Evolutionary conservation across 2,797 vertebrate species (phyloP).

Genomic region (Lates japonicus): DNA sequence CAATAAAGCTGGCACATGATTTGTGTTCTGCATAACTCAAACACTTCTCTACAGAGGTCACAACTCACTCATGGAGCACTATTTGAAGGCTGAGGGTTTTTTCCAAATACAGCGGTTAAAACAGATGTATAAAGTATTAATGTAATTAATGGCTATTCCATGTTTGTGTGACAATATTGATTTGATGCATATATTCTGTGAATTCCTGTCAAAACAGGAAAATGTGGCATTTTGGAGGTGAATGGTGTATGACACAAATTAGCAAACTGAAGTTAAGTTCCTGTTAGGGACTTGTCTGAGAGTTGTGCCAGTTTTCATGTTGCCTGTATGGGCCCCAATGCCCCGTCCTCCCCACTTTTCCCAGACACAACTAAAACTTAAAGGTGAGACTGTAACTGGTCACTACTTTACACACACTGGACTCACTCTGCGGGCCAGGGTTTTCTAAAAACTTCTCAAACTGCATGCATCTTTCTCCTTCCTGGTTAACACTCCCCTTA

Average conservation of each 20-base stretch:
- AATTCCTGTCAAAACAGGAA: background rate
- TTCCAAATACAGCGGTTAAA: background rate
- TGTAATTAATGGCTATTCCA: background rate
- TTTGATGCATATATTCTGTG: background rate
- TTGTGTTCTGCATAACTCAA: slow-evolving; percentile 2
- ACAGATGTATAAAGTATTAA: background rate
- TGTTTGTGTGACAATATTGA: background rate
- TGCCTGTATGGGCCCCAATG: slow-evolving; percentile 71
- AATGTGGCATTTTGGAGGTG: background rate
- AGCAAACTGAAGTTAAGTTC: background rate
- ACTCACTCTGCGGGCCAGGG: slow-evolving; percentile 14
- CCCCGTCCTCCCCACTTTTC: slow-evolving; percentile 22
- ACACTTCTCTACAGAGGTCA: slow-evolving; percentile 1
- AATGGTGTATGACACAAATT: background rate
- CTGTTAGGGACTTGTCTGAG: slow-evolving; percentile 42
- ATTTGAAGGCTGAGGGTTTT: background rate
- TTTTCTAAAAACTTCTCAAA: slow-evolving; percentile 42
- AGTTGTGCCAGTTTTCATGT: slow-evolving; percentile 68
- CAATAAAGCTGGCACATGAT: background rate
- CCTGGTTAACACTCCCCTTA: slow-evolving; percentile 49
- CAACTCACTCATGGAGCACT: background rate
- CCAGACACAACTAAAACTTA: slow-evolving; percentile 17
- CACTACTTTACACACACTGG: background rate
- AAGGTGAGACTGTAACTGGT: slow-evolving; percentile 52
- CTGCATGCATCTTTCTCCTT: slow-evolving; percentile 71